Evolutionary conservation across 2,888 invertebrate species (phyloP).

Genomic region (Polyommatus icarus): DNA sequence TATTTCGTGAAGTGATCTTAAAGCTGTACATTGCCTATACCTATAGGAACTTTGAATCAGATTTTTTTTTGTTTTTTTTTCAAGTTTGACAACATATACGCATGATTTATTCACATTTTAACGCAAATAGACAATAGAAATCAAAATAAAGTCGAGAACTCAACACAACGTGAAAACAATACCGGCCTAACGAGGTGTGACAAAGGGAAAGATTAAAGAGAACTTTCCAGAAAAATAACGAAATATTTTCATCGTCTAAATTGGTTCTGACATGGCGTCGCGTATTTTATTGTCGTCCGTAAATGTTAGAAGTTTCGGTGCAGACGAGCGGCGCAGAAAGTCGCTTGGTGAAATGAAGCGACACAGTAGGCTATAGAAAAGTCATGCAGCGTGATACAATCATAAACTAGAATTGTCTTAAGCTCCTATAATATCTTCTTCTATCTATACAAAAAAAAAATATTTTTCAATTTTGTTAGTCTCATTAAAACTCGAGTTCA

Average conservation of each 20-base stretch:
- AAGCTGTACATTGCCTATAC: no score
- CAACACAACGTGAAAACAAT: background rate
- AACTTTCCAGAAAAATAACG: constrained; percentile 16
- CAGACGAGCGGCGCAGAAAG: background rate
- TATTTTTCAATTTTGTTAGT: no score
- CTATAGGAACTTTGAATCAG: background rate
- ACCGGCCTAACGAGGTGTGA: background rate
- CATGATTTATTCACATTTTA: background rate
- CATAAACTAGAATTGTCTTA: no score
- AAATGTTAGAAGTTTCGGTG: background rate
- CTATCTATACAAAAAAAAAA: no score
- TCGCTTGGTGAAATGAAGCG: no score
- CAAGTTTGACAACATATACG: background rate
- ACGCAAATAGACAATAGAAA: background rate
- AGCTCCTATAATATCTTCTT: no score
- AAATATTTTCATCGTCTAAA: constrained; percentile 24
- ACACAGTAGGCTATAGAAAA: no score
- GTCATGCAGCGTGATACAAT: no score
- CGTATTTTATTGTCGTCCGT: constrained; percentile 5
- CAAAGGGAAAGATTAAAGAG: constrained; percentile 19
- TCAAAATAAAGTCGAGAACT: background rate
- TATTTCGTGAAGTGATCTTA: no score
- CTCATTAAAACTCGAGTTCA: no score
- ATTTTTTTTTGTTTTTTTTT: no score
- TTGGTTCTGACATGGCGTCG: constrained; percentile 10